Evolutionary conservation across 2,888 invertebrate genomes (phyloP).

Genomic region (Rutpela maculata): DNA sequence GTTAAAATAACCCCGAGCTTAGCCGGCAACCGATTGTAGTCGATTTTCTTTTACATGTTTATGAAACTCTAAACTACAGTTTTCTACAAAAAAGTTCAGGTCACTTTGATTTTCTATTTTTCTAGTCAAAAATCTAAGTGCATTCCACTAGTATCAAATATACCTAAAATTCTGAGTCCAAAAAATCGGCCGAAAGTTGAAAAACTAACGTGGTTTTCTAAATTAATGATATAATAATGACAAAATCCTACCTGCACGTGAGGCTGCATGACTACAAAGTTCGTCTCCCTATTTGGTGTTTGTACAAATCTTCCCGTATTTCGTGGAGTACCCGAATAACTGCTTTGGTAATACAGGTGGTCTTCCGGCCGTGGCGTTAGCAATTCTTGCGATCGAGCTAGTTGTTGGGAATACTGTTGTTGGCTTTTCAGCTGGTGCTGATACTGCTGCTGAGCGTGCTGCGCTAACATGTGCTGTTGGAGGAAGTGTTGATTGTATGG

Average conservation of each 20-base stretch:
- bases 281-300: conserved; percentile 60
- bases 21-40: too few species aligned
- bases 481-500: conserved; percentile 72
- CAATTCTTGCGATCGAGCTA: conserved; percentile 78
- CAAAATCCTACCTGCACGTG: conserved; percentile 45
- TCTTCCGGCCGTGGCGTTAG: conserved; percentile 73
- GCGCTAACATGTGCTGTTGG: conserved; percentile 75
- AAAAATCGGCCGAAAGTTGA: too few species aligned
- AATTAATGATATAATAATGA: too few species aligned
- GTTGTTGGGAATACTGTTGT: conserved; percentile 67
- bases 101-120: too few species aligned
- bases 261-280: conserved; percentile 62
- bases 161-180: not conserved
- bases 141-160: too few species aligned
- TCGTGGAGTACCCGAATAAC: conserved; percentile 62
- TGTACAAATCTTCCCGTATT: conserved; percentile 56
- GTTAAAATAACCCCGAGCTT: too few species aligned
- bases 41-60: too few species aligned
- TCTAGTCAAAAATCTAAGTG: too few species aligned
- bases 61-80: too few species aligned
- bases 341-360: conserved; percentile 68
- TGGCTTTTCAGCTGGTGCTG: conserved; percentile 70
- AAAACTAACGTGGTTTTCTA: too few species aligned
- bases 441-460: conserved; percentile 65
- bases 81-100: too few species aligned